phyloP scores from a whole-genome alignment of 2,113 vertebrate species.

The Nannobrachium achirus region DNA sequence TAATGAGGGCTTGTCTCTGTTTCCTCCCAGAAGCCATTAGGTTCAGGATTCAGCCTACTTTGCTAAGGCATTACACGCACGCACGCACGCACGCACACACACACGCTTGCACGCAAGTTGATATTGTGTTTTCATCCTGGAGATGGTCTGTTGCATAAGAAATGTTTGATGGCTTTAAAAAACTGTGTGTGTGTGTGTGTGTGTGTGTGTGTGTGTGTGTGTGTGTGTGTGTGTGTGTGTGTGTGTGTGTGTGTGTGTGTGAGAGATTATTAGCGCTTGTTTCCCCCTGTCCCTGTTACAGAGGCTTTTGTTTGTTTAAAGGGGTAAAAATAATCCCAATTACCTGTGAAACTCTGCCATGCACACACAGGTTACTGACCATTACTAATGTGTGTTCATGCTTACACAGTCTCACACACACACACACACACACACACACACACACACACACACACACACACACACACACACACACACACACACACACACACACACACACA shows the following conservation, averaged over 20 bases:
- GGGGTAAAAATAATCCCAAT: neutral
- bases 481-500: too few relatives aligned
- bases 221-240: constrained; percentile 11
- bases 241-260: neutral
- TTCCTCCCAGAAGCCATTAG: constrained; percentile 42
- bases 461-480: too few relatives aligned
- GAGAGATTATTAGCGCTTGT: neutral
- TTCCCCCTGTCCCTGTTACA: neutral
- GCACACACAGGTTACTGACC: too few relatives aligned
- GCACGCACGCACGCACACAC: too few relatives aligned
- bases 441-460: too few relatives aligned
- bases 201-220: constrained; percentile 6
- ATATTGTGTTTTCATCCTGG: neutral
- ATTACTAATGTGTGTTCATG: too few relatives aligned
- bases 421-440: too few relatives aligned
- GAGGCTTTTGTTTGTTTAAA: constrained; percentile 8
- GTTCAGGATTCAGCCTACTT: constrained; percentile 24
- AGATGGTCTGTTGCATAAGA: neutral
- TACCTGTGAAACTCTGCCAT: too few relatives aligned
- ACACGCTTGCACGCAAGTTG: neutral
- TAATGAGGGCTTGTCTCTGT: constrained; percentile 31
- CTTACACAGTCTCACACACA: too few relatives aligned
- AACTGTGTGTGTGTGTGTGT: constrained; percentile 2
- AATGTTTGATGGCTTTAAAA: constrained; percentile 1
- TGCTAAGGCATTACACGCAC: constrained; percentile 15